Conservation (phyloP, 2,797 vertebrate genomes). For the Scolopax rusticola region DNA sequence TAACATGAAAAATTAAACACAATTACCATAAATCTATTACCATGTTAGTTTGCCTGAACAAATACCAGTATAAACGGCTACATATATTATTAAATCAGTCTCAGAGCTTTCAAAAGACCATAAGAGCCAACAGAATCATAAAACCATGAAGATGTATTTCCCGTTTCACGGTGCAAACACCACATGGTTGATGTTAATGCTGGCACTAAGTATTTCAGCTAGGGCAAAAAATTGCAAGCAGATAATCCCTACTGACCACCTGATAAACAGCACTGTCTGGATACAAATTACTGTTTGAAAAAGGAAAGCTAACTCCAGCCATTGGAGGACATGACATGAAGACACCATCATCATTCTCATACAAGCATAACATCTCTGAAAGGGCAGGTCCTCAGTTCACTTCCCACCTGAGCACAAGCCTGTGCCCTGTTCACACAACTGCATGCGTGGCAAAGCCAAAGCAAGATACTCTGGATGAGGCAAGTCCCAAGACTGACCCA, state of each 20-base stretch:
- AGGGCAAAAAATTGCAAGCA: not conserved
- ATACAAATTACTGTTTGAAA: not conserved
- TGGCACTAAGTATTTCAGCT: not conserved
- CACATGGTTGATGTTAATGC: not conserved
- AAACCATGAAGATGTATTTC: not conserved
- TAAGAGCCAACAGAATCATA: not conserved
- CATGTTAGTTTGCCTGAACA: not conserved
- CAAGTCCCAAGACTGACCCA: not conserved
- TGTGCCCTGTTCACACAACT: not conserved
- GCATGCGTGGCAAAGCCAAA: not conserved
- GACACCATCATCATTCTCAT: not conserved
- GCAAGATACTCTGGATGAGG: not conserved
- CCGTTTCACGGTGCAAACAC: not conserved
- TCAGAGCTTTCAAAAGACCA: not conserved
- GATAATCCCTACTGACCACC: not conserved
- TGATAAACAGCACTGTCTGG: not conserved
- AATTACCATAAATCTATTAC: not conserved
- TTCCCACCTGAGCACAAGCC: not conserved
- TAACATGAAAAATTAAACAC: not conserved
- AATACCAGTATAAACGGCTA: not conserved
- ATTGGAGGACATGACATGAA: not conserved
- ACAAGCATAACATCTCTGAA: not conserved
- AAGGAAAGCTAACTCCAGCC: not conserved
- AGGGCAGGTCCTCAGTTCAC: not conserved
- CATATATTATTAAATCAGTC: not conserved